phyloP scores from a whole-genome alignment of 92 coral and sea anemone genomes.

The Porites cylindrica region DNA sequence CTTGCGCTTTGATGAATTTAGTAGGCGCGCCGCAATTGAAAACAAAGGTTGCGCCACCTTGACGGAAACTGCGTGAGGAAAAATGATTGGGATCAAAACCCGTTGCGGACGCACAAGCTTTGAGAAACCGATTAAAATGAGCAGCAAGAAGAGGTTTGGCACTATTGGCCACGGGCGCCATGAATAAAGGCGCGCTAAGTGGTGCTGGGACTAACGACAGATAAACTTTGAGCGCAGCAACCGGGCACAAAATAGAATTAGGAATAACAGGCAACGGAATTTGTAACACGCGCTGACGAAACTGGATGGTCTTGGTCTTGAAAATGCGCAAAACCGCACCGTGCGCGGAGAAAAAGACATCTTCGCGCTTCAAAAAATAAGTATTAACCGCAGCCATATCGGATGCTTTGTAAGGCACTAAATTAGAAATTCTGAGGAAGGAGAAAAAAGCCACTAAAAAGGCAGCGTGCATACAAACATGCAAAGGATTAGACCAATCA shows the following conservation, averaged over 20 bases:
- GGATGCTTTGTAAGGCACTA: neutral
- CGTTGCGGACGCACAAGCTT: neutral
- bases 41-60: slow-evolving; percentile 13
- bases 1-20: slow-evolving; percentile 42
- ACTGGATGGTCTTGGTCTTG: slow-evolving; percentile 49
- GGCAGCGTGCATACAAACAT: too few species aligned
- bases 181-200: slow-evolving; percentile 4
- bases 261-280: slow-evolving; percentile 46
- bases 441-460: too few species aligned
- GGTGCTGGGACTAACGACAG: slow-evolving; percentile 6
- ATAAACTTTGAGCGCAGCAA: too few species aligned
- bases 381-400: neutral
- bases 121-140: slow-evolving; percentile 15
- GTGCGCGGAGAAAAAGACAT: slow-evolving; percentile 14
- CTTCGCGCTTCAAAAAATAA: slow-evolving; percentile 11
- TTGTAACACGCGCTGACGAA: slow-evolving; percentile 26
- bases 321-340: slow-evolving; percentile 31
- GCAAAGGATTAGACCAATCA: too few species aligned
- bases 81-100: slow-evolving; percentile 19
- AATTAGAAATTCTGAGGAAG: too few species aligned
- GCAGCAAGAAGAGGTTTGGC: slow-evolving; percentile 13
- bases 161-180: neutral
- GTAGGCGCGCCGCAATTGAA: slow-evolving; percentile 5
- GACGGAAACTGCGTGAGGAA: slow-evolving; percentile 42
- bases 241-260: too few species aligned